Evolutionary conservation across 2,797 vertebrate species (phyloP).

Genomic region (Pseudochromis fuscus): DNA sequence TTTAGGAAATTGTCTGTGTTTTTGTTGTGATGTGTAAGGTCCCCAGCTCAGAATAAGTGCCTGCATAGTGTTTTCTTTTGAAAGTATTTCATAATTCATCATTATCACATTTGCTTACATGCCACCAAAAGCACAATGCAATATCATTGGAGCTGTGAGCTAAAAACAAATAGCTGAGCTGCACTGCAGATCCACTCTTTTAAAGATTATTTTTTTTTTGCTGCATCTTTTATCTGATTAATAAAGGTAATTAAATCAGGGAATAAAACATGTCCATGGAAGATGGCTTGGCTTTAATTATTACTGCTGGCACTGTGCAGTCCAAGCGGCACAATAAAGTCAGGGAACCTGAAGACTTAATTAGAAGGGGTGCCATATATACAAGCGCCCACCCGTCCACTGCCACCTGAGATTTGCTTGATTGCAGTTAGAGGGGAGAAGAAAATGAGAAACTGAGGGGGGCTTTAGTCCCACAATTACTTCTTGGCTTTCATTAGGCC

Average conservation of each 20-base stretch:
- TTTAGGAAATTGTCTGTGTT: conserved; percentile 47
- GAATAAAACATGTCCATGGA: conserved; percentile 77
- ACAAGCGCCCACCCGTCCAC: conserved; percentile 66
- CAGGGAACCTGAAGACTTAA: conserved; percentile 82
- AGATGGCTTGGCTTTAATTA: conserved; percentile 80
- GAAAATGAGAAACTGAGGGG: conserved; percentile 73
- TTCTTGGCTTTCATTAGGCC: conserved; percentile 71
- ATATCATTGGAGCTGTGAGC: conserved; percentile 63
- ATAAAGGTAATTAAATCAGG: conserved; percentile 86
- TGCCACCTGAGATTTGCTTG: conserved; percentile 79
- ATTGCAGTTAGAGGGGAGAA: conserved; percentile 78
- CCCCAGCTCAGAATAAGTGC: conserved; percentile 62
- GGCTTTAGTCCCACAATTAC: conserved; percentile 67
- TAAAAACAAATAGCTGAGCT: conserved; percentile 75
- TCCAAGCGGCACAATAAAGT: conserved; percentile 80
- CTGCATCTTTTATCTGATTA: conserved; percentile 74
- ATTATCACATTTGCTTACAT: conserved; percentile 73
- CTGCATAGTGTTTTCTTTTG: conserved; percentile 61
- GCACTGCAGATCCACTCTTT: conserved; percentile 37
- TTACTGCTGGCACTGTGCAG: conserved; percentile 73
- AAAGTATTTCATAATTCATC: conserved; percentile 80
- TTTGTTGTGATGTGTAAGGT: conserved; percentile 62
- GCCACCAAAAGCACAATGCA: conserved; percentile 61
- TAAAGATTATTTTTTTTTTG: conserved; percentile 18
- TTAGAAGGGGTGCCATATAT: conserved; percentile 81